Evolutionary conservation across 2,888 invertebrate species (phyloP), one percentile per base, ranked within the genome.

Genomic region (Bellardia bayeri): DNA sequence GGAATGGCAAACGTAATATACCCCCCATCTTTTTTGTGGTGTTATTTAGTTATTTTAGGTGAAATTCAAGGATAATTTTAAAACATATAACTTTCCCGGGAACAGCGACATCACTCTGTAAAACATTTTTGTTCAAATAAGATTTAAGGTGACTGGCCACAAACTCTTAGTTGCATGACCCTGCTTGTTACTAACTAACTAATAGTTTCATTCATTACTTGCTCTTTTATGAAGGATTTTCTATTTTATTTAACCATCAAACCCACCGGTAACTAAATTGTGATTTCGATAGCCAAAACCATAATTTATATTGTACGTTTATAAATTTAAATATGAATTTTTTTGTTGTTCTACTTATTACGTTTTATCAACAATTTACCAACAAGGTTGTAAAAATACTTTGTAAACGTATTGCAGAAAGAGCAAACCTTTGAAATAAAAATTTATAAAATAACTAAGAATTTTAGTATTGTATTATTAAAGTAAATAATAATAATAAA

Each of bases 231-330:
- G 33, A 16, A 23, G 14, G 14, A 61, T 74, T 79, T 68, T 85
- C n/a, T 37, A 2, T 51, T 63, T 63, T 63, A 45, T 37, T 37
- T 37, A 0, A 37, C n/a, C 68, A 45, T 61, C 58, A 82, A 71
- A 78, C 69, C 74, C 74, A 85, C 61, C 85, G 74, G 85, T 86
- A 87, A 85, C 88, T 82, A 85, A 87, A 87, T 85, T 86, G 88
- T 82, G 85, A 89, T 88, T 88, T 89, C 71, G 88, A 89, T 89
- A 88, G 82, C 74, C 78, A 82, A 86, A 76, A 82, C 82, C 85
- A 89, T 89, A 88, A 89, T 84, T 88, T 82, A 86, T 86, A 87
- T 78, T 85, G 82, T 72, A 82, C 64, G 78, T 82, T 74, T 74
- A 79, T 79, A 87, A 79, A 82, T 84, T 84, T 84, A 72, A 63